These are phyloP conservation scores for Drosophila pseudoobscura DNA, from an alignment of 1,140 invertebrate genomes.

Conservation along the genomic window DNA sequence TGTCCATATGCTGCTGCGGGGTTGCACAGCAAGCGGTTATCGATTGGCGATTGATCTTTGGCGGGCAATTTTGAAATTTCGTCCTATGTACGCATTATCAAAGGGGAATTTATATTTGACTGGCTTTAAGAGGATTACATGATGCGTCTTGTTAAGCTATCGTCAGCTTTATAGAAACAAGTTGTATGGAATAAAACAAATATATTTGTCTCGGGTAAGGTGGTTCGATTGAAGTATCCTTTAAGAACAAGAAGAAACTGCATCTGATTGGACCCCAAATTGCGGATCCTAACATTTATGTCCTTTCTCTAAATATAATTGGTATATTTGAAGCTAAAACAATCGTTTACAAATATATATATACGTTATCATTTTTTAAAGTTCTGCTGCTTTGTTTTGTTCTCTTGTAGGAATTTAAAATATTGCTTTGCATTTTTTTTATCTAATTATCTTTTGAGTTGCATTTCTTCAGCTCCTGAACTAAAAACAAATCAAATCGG, in stretches of 20 bases:
- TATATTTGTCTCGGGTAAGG: too few species aligned
- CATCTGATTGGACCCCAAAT: not conserved
- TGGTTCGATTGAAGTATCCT: not conserved
- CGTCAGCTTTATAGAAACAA: too few species aligned
- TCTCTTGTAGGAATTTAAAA: conserved; percentile 39
- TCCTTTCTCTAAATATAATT: conserved; percentile 65
- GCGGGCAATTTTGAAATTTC: too few species aligned
- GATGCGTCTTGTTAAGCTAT: too few species aligned
- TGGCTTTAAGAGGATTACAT: too few species aligned
- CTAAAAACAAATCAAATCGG: conserved; percentile 50
- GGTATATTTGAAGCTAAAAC: conserved; percentile 76
- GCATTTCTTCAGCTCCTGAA: conserved; percentile 25
- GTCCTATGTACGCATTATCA: too few species aligned
- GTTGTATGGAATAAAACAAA: too few species aligned
- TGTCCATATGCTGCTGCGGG: not conserved
- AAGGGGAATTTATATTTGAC: too few species aligned
- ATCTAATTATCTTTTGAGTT: conserved; percentile 5
- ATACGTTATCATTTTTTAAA: conserved; percentile 29
- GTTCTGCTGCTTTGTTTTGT: not conserved
- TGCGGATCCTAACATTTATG: conserved; percentile 2
- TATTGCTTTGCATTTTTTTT: conserved; percentile 30
- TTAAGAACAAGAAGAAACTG: not conserved
- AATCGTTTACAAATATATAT: conserved; percentile 64
- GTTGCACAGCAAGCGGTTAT: not conserved
- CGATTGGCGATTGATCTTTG: too few species aligned